These are phyloP conservation scores for Sisyra terminalis DNA, from an alignment of 2,888 invertebrate genomes.

Conservation along the genomic window DNA sequence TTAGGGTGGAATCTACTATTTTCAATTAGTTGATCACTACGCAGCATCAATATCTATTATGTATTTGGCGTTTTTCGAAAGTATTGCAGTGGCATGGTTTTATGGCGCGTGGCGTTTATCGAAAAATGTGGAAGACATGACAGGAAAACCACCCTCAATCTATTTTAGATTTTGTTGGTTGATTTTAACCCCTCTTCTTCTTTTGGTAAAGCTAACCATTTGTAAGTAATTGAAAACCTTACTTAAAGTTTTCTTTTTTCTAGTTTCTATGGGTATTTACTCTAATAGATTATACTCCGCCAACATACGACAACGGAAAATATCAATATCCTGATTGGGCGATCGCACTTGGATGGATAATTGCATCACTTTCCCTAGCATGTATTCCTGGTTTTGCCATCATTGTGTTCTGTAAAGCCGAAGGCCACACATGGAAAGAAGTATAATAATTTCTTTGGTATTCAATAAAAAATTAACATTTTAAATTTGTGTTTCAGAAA, in stretches of 20 bases:
- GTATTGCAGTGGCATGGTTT: constrained; percentile 82
- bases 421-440: constrained; percentile 54
- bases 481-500: constrained; percentile 42
- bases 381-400: constrained; percentile 75
- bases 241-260: neutral
- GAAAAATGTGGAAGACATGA: constrained; percentile 79
- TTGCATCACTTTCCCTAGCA: constrained; percentile 64
- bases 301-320: constrained; percentile 64
- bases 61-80: constrained; percentile 86
- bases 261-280: constrained; percentile 61
- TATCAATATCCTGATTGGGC: constrained; percentile 75
- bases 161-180: constrained; percentile 82
- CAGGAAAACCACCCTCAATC: constrained; percentile 58
- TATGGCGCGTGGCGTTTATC: constrained; percentile 71
- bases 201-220: constrained; percentile 52
- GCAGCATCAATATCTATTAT: constrained; percentile 85
- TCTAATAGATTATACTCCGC: constrained; percentile 72
- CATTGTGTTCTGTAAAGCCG: constrained; percentile 48
- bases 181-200: constrained; percentile 59
- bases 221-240: neutral
- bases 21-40: constrained; percentile 84
- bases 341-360: constrained; percentile 71
- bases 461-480: neutral
- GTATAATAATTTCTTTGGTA: constrained; percentile 28
- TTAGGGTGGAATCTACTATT: constrained; percentile 80